Percentiles rank a stretch among this genome's conserved stretches.
Conservation (phyloP, 1,140 invertebrate genomes). For the Mactra quadrangularis region DNA sequence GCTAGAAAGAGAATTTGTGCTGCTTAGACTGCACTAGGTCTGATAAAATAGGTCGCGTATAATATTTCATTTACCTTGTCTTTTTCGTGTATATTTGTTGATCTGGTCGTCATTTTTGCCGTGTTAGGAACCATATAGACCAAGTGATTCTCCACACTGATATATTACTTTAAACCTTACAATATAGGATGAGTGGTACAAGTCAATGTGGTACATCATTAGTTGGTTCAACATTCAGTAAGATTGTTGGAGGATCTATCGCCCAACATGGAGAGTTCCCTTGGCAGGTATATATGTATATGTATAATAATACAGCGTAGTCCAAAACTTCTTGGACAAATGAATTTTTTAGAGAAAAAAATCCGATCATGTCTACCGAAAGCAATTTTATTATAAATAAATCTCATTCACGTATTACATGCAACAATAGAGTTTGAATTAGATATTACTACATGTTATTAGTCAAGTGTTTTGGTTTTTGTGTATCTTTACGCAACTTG, state of each 20-base stretch:
- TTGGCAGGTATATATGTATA: slow-evolving; percentile 91
- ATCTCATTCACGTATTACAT: background rate
- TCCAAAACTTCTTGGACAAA: background rate
- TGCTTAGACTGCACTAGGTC: no score
- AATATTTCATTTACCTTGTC: no score
- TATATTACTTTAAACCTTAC: no score
- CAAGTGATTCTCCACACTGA: no score
- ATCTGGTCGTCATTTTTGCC: no score
- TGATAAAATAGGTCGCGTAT: no score
- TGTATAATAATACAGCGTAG: background rate
- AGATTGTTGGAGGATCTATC: slow-evolving; percentile 88
- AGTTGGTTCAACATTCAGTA: slow-evolving; percentile 24
- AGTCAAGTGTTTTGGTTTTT: background rate
- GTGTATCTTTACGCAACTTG: no score
- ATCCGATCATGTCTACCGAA: background rate
- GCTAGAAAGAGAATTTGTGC: no score
- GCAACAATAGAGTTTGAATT: background rate
- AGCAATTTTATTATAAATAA: background rate
- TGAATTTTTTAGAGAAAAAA: background rate
- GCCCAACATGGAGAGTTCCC: slow-evolving; percentile 95
- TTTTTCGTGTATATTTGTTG: no score
- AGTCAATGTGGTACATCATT: slow-evolving; percentile 24
- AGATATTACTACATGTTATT: background rate
- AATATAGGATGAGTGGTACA: background rate
- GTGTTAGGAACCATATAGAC: no score